Conservation (phyloP, 2,113 vertebrate genomes). For the Agapornis roseicollis region DNA sequence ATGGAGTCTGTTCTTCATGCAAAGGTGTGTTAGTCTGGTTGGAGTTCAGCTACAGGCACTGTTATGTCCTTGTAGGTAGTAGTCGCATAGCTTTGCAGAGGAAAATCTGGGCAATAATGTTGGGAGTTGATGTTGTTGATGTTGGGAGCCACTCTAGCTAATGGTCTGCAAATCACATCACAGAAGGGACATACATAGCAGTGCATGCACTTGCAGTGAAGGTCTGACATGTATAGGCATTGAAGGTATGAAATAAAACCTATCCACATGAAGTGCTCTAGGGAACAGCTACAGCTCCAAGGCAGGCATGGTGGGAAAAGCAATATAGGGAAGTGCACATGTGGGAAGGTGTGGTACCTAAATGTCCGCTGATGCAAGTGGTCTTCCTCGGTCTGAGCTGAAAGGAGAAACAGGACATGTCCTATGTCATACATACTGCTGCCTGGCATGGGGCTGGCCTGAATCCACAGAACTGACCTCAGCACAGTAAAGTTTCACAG, state of each 20-base stretch:
- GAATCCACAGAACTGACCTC: neutral
- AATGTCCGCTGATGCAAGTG: neutral
- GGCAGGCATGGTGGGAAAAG: neutral
- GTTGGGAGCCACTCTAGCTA: neutral
- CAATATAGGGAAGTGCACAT: neutral
- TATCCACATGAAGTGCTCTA: neutral
- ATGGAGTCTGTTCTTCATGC: neutral
- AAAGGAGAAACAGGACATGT: neutral
- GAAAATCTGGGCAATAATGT: neutral
- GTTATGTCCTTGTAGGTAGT: neutral
- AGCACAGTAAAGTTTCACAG: neutral
- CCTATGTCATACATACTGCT: fast-evolving
- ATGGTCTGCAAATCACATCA: neutral
- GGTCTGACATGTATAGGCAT: neutral
- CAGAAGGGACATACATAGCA: neutral
- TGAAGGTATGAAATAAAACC: neutral
- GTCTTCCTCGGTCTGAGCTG: neutral
- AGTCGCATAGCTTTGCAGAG: neutral
- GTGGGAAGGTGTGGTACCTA: neutral
- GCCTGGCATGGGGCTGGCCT: neutral
- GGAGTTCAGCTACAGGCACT: neutral
- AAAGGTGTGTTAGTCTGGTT: neutral
- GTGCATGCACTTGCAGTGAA: neutral
- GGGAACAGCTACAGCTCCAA: neutral
- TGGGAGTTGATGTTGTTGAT: no score